These are phyloP conservation scores for Pentalonia nigronervosa DNA, from an alignment of 1,140 invertebrate genomes.

Conservation along the genomic window DNA sequence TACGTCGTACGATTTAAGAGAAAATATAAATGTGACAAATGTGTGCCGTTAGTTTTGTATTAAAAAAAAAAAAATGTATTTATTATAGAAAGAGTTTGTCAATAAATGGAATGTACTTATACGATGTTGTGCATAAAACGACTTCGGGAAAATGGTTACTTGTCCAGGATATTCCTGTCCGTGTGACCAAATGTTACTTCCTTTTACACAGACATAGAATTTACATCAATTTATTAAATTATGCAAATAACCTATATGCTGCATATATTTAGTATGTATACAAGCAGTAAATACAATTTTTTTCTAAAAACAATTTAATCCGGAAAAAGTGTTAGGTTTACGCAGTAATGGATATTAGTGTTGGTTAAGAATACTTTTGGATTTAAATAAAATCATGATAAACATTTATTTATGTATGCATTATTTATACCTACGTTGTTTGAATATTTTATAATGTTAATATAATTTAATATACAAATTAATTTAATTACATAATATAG, in stretches of 20 bases:
- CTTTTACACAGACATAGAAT: background rate
- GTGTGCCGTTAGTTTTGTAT: background rate
- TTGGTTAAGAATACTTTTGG: background rate
- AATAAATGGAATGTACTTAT: background rate
- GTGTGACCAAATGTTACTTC: background rate
- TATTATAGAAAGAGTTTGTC: background rate
- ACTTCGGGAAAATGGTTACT: background rate
- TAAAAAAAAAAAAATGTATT: background rate
- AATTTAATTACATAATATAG: background rate
- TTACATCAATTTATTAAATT: background rate
- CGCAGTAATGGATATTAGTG: too few relatives aligned
- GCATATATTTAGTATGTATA: too few relatives aligned
- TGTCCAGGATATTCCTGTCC: background rate
- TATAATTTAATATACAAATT: background rate
- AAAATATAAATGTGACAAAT: background rate
- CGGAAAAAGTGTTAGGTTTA: background rate
- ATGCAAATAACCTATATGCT: background rate
- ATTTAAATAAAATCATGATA: background rate
- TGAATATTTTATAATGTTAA: background rate
- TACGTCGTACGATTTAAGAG: background rate
- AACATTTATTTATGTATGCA: background rate
- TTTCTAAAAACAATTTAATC: background rate
- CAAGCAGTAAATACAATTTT: too few relatives aligned
- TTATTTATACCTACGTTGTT: background rate
- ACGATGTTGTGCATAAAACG: background rate